Evolutionary conservation across 2,797 vertebrate species (phyloP), one percentile per base, ranked within the genome.

Genomic region (Myotis myotis): DNA sequence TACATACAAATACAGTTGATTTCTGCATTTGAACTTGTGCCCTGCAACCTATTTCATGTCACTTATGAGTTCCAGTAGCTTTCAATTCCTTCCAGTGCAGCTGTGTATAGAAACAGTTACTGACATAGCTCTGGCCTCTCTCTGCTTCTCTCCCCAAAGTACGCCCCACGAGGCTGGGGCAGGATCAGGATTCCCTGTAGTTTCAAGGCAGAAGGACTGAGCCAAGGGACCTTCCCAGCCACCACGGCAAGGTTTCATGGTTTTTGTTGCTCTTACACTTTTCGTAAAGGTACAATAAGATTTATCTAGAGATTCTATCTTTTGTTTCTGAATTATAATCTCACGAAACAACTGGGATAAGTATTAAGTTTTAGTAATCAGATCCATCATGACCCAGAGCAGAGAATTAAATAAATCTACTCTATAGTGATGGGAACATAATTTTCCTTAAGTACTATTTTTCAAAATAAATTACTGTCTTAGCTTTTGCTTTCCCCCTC

Each of bases 401-500:
- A 86, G 3, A 72, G 60, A 92, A 94, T 51, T 87, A 90, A 92
- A 66, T 94, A 81, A 78, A 92, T 90, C 13, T 44, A 49, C 5
- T 44, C 22, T 51, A 57, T 49, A 51, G 36, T 71, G 78, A 95
- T 68, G 57, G 51, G 82, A 95, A 87, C 33, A 89, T 55, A 57
- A 87, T 88, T 96, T 96, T 57, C 25, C 60, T 90, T 90, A 89
- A 87, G 30, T 70, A 78, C 76, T 76, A 79, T 70, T 78, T 60
- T n/a, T 30, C 41, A 8, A 83, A 38, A 93, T 96, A 96, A 79
- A 49, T 60, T 87, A 79, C 36, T 79, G 89, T 88, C 86, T 81
- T 64, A 89, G 76, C 86, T 93, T 91, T 96, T 96, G 87, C 53
- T 83, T 96, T 89, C 79, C 70, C 60, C 57, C 19, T 87, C 88